A percentile compares a stretch with the other conserved stretches of the same genome.
These are phyloP conservation scores for Falco rusticolus DNA, from an alignment of 2,797 vertebrate genomes.

Conservation along the genomic window DNA sequence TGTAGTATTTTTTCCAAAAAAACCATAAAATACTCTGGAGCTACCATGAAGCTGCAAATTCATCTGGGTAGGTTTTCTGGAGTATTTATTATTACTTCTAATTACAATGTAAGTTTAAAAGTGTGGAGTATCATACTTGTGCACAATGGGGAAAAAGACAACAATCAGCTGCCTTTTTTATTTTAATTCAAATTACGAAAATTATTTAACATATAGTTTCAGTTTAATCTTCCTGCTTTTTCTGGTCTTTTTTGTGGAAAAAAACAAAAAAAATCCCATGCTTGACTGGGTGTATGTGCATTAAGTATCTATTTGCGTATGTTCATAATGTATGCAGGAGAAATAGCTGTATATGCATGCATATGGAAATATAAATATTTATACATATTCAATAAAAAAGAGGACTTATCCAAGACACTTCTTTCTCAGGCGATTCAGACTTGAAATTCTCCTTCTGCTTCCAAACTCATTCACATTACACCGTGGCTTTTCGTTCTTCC, in stretches of 20 bases:
- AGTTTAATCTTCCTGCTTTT: not conserved
- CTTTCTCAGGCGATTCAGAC: constrained; percentile 21
- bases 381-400: constrained; percentile 49
- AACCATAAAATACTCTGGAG: not conserved
- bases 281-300: constrained; percentile 21
- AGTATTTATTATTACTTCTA: not conserved
- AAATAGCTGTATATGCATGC: constrained; percentile 29
- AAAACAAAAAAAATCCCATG: not conserved
- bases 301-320: not conserved
- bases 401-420: constrained; percentile 12
- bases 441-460: not conserved
- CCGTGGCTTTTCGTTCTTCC: not conserved
- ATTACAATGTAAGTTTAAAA: not conserved
- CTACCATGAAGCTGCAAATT: not conserved
- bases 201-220: not conserved
- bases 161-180: not conserved
- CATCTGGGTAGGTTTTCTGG: not conserved
- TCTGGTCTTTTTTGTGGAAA: not conserved
- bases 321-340: constrained; percentile 25
- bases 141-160: not conserved
- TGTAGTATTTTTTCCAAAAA: not conserved
- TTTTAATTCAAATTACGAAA: not conserved
- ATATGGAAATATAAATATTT: constrained; percentile 50
- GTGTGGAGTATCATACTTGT: not conserved
- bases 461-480: not conserved